A percentile compares a stretch with the other conserved stretches of the same genome.
Evolutionary conservation across 2,888 invertebrate species (phyloP).

Genomic region (Acronicta alni): DNA sequence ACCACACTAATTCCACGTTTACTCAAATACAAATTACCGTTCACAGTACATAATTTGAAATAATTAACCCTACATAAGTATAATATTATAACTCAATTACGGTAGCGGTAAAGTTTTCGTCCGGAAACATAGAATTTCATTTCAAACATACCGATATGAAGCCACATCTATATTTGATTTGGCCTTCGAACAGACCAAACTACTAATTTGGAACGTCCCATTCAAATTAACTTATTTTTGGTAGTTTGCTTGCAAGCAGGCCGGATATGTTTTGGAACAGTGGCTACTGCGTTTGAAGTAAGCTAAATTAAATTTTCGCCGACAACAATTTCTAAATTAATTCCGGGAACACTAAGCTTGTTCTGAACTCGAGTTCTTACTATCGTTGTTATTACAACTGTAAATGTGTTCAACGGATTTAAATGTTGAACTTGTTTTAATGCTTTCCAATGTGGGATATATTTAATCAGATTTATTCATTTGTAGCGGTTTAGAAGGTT

Average conservation of each 20-base stretch:
- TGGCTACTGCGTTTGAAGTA: constrained; percentile 56
- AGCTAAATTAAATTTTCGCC: constrained; percentile 58
- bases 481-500: no score
- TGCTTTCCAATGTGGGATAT: constrained; percentile 1
- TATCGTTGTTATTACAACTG: constrained; percentile 36
- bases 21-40: constrained; percentile 44
- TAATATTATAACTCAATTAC: constrained; percentile 50
- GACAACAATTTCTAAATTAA: constrained; percentile 59
- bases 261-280: constrained; percentile 53
- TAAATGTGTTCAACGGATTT: constrained; percentile 25
- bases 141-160: constrained; percentile 35
- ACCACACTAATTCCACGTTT: constrained; percentile 31
- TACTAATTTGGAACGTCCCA: constrained; percentile 49
- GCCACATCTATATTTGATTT: constrained; percentile 50
- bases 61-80: constrained; percentile 52
- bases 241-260: constrained; percentile 48
- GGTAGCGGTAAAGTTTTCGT: constrained; percentile 40
- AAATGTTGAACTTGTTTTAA: constrained; percentile 26
- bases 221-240: constrained; percentile 56
- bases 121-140: constrained; percentile 45
- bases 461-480: no score
- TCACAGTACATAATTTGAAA: constrained; percentile 44
- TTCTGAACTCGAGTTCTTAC: constrained; percentile 39
- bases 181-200: constrained; percentile 43
- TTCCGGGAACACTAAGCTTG: constrained; percentile 50